Base-by-base conservation (phyloP, 2,113 vertebrate species). In the Haliaeetus leucogaster region DNA sequence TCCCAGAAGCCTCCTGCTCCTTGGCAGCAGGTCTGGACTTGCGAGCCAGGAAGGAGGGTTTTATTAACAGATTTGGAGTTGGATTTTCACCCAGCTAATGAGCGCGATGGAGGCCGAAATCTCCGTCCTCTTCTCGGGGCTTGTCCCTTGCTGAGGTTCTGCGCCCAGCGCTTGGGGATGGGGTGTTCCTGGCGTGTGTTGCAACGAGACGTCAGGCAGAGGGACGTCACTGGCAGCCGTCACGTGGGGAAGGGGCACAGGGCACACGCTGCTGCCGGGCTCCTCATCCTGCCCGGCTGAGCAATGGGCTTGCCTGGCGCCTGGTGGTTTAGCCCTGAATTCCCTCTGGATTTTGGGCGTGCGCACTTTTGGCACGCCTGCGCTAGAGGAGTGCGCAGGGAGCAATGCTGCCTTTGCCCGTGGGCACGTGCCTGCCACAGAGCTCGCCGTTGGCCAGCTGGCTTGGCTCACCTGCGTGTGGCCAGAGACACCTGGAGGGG, bases 1-100 rank as follows among this genome's bases (percentile, higher is more conserved):
- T 93, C 95, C 95, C 93, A 94, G 93, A 73, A 89, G 94, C 90
- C 94, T 93, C 86, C 73, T 70, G 94, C 78, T 93, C 95, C 94
- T 94, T 91, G 86, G 90, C 92, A 94, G 95, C 81, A 26, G 55
- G 26, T 56, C 56, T 30, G 68, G 70, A 14, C 83, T 53, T 9
- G 1, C 0, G 11, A 63, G 74, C 77, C 80, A 79, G 90, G 34
- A 47, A 90, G 74, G 88, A 87, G 82, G 92, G 62, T 59, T 94
- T 86, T 95, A 77, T 74, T 55, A 55, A 30, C 77, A 89, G 72
- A 61, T 80, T 86, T 87, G 78, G 82, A 77, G 72, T 47, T 82
- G 90, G 88, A 61, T 92, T 94, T 95, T 96, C 79, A 93, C 53
- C 85, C 38, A 1, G 67, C 74, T 87, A 43, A 70, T 50, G 85